Conservation (phyloP, 2,888 invertebrate genomes). For the Philereme vetulata region DNA sequence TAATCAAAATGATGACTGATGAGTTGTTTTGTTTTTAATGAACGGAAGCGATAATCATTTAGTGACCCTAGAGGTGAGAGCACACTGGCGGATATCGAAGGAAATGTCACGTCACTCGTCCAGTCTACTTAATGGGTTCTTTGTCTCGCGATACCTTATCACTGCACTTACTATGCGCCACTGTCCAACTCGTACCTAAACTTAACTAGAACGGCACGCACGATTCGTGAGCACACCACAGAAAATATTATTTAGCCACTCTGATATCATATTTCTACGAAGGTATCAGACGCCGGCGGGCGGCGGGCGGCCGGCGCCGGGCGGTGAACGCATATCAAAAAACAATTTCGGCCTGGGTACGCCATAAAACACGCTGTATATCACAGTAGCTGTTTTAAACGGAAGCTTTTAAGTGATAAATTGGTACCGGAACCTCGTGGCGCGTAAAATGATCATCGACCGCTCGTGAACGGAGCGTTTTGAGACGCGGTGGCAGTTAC, state of each 20-base stretch:
- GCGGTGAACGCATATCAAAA: conserved; percentile 37
- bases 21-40: conserved; percentile 60
- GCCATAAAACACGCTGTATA: conserved; percentile 58
- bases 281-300: conserved; percentile 30
- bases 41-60: conserved; percentile 79
- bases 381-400: conserved; percentile 59
- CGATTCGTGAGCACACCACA: conserved; percentile 16
- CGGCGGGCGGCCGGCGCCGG: no score
- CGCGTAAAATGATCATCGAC: conserved; percentile 76
- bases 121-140: conserved; percentile 78
- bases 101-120: conserved; percentile 78
- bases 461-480: conserved; percentile 53
- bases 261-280: conserved; percentile 31
- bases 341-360: conserved; percentile 48
- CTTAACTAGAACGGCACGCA: conserved; percentile 19
- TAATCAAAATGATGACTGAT: conserved; percentile 43
- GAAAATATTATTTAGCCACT: conserved; percentile 14
- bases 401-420: conserved; percentile 83
- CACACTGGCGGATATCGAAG: conserved; percentile 74
- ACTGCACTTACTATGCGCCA: conserved; percentile 56
- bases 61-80: conserved; percentile 77
- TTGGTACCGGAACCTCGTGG: conserved; percentile 78
- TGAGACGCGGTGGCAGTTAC: conserved; percentile 43
- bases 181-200: conserved; percentile 51
- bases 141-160: conserved; percentile 80